phyloP scores from a whole-genome alignment of 1,140 invertebrate genomes.

The Galleria mellonella region DNA sequence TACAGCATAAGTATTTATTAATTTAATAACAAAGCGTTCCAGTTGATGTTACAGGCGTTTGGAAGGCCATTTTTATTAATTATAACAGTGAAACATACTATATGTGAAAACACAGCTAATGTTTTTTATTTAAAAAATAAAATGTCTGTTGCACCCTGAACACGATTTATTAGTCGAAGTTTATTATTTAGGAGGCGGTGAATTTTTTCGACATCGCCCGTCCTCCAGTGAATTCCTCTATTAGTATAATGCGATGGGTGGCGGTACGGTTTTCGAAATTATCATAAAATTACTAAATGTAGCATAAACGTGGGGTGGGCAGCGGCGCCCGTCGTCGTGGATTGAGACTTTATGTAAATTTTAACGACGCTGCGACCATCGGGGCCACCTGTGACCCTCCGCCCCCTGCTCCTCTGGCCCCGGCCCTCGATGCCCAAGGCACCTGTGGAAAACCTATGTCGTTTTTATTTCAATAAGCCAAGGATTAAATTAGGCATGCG shows the following conservation, averaged over 20 bases:
- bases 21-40: too few species aligned
- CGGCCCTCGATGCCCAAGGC: conserved; percentile 30
- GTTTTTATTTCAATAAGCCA: conserved; percentile 72
- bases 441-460: conserved; percentile 72
- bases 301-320: conserved; percentile 70
- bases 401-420: conserved; percentile 10
- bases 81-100: too few species aligned
- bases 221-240: conserved; percentile 55
- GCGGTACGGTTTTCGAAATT: conserved; percentile 69
- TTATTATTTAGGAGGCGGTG: conserved; percentile 58
- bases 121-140: too few species aligned
- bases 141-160: conserved; percentile 46
- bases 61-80: too few species aligned
- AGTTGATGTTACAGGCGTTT: too few species aligned
- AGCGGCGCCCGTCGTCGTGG: conserved; percentile 57
- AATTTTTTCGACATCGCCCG: conserved; percentile 52
- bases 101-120: too few species aligned
- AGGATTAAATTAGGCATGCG: conserved; percentile 68
- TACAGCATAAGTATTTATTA: too few species aligned
- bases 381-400: conserved; percentile 62
- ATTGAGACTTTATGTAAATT: conserved; percentile 74
- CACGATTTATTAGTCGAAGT: conserved; percentile 65
- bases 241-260: conserved; percentile 73
- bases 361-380: conserved; percentile 72
- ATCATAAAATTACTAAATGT: conserved; percentile 75